Conservation (phyloP, 2,888 invertebrate species). For the Mycalesis mineus region DNA sequence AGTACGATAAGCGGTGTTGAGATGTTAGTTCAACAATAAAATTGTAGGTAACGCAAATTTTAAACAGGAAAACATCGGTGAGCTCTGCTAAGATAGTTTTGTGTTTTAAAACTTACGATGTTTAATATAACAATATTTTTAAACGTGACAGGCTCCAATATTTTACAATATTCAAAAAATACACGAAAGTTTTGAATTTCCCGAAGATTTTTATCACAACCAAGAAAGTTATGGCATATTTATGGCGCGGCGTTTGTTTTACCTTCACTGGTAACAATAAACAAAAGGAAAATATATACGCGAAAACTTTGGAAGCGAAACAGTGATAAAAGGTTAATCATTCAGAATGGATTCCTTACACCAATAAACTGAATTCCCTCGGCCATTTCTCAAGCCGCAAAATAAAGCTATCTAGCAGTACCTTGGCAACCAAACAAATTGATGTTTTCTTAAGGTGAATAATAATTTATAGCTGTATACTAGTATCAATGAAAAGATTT, state of each 20-base stretch:
- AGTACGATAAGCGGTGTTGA: no score
- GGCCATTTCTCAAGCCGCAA: constrained; percentile 44
- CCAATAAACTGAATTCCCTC: constrained; percentile 48
- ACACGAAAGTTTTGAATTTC: not conserved
- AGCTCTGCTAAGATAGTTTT: no score
- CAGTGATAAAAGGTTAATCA: constrained; percentile 52
- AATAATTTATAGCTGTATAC: constrained; percentile 40
- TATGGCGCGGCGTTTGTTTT: not conserved
- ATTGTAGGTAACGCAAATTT: no score
- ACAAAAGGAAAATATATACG: constrained; percentile 1
- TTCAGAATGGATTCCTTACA: constrained; percentile 50
- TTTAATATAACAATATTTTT: no score
- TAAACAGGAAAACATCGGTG: no score
- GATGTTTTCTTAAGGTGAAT: constrained; percentile 48
- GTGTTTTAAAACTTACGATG: no score
- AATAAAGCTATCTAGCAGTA: constrained; percentile 43
- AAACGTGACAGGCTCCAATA: not conserved
- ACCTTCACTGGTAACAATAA: not conserved
- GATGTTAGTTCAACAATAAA: no score
- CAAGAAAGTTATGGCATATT: not conserved
- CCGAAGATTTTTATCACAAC: not conserved
- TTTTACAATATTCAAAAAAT: not conserved
- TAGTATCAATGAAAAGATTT: constrained; percentile 31
- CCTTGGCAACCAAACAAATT: constrained; percentile 50
- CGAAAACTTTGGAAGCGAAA: constrained; percentile 39